Evolutionary conservation across 2,113 vertebrate species (phyloP).

Genomic region (Myotis lucifugus): DNA sequence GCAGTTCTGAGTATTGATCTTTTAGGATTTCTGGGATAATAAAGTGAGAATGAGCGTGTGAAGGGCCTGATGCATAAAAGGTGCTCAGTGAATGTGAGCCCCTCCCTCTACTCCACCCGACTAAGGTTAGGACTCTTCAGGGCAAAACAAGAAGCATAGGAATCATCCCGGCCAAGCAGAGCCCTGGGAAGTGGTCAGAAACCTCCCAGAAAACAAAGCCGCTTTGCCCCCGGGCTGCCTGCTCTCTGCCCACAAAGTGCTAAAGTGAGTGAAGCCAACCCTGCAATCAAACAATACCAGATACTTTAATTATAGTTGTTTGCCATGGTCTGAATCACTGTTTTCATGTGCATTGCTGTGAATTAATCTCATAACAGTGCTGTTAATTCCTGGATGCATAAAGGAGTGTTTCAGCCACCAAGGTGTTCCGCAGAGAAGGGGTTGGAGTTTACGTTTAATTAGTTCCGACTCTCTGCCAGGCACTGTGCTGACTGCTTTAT

Average conservation of each 20-base stretch:
- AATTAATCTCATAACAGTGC: conserved; percentile 78
- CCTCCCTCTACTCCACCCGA: background rate
- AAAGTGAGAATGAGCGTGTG: background rate
- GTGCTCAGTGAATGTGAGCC: conserved; percentile 3
- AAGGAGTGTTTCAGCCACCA: conserved; percentile 52
- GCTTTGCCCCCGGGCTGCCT: conserved; percentile 64
- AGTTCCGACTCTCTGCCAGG: conserved; percentile 49
- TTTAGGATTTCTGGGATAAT: background rate
- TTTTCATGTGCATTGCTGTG: conserved; percentile 75
- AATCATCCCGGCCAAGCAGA: background rate
- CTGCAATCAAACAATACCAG: conserved; percentile 79
- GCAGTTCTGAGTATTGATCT: background rate
- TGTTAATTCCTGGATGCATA: conserved; percentile 74
- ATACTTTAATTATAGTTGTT: conserved; percentile 78
- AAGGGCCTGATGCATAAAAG: background rate
- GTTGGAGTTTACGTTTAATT: conserved; percentile 49
- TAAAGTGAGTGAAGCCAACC: conserved; percentile 70
- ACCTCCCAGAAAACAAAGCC: conserved; percentile 60
- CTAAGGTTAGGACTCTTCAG: background rate
- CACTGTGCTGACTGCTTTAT: background rate
- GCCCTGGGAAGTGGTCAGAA: conserved; percentile 62
- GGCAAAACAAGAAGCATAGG: background rate
- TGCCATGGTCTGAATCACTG: conserved; percentile 72
- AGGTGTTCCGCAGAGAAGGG: conserved; percentile 56
- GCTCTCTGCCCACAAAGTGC: conserved; percentile 75